Conservation (phyloP, 1,140 invertebrate species). For the Orussus abietinus region DNA sequence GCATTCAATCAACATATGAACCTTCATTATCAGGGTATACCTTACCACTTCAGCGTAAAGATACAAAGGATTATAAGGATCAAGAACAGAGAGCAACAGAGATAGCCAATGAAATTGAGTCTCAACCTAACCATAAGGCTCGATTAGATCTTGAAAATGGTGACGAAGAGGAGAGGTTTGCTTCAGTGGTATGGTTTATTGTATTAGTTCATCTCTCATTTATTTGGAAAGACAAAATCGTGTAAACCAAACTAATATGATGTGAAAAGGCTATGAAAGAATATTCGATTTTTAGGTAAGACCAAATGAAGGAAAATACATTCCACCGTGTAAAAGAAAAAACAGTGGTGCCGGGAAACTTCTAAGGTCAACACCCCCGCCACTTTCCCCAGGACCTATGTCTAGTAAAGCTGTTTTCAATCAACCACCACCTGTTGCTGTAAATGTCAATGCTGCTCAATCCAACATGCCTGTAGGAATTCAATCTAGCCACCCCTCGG, state of each 20-base stretch:
- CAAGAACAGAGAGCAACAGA: slow-evolving; percentile 68
- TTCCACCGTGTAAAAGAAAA: slow-evolving; percentile 73
- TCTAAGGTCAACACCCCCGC: slow-evolving; percentile 57
- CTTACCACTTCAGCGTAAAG: slow-evolving; percentile 75
- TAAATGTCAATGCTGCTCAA: slow-evolving; percentile 42
- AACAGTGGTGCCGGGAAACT: slow-evolving; percentile 59
- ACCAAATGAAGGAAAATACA: slow-evolving; percentile 63
- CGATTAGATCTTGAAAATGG: slow-evolving; percentile 85
- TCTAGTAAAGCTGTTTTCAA: slow-evolving; percentile 44
- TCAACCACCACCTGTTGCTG: slow-evolving; percentile 41
- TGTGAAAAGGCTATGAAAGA: too few species aligned
- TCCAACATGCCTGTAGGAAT: slow-evolving; percentile 46
- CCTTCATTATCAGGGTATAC: slow-evolving; percentile 83
- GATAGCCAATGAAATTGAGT: slow-evolving; percentile 88
- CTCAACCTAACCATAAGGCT: slow-evolving; percentile 73
- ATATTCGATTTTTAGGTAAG: slow-evolving; percentile 25
- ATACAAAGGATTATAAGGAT: slow-evolving; percentile 80
- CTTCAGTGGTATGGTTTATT: slow-evolving; percentile 62
- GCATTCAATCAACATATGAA: slow-evolving; percentile 84
- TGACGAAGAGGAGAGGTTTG: slow-evolving; percentile 83
- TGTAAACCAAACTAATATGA: too few species aligned
- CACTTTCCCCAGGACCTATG: slow-evolving; percentile 42
- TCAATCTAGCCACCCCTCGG: slow-evolving; percentile 35
- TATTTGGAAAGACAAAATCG: too few species aligned
- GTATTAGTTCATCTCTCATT: too few species aligned